phyloP scores from a whole-genome alignment of 2,113 vertebrate genomes.

The Arothron firmamentum region DNA sequence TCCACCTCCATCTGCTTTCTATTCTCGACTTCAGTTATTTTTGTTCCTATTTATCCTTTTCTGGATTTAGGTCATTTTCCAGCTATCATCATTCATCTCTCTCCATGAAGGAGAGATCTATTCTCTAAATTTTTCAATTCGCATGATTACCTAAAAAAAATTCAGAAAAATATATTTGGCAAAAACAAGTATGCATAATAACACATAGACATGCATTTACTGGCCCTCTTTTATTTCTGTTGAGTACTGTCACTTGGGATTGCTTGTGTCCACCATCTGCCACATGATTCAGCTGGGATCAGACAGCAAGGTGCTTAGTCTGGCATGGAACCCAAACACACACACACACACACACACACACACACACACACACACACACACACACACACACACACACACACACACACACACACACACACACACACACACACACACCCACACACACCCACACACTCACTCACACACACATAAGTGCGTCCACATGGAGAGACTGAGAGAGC shows the following conservation, averaged over 20 bases:
- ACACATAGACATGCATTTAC: too few species aligned
- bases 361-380: too few species aligned
- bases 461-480: too few species aligned
- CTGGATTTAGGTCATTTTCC: constrained; percentile 25
- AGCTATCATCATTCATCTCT: constrained; percentile 8
- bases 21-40: constrained; percentile 24
- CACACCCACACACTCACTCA: too few species aligned
- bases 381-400: too few species aligned
- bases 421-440: too few species aligned
- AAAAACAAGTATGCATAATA: too few species aligned
- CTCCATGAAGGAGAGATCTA: constrained; percentile 12
- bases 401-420: too few species aligned
- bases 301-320: constrained; percentile 28
- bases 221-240: background rate
- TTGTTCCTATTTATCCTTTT: constrained; percentile 23
- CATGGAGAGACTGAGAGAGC: background rate
- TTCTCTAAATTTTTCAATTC: background rate
- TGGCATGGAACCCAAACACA: constrained; percentile 31
- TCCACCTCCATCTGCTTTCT: constrained; percentile 27
- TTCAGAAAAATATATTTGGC: too few species aligned
- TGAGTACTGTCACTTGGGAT: constrained; percentile 19
- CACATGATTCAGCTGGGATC: constrained; percentile 38
- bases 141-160: background rate
- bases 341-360: background rate
- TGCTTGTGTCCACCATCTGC: constrained; percentile 59